phyloP scores from a whole-genome alignment of 2,888 invertebrate species.

The Copidosoma aretas region DNA sequence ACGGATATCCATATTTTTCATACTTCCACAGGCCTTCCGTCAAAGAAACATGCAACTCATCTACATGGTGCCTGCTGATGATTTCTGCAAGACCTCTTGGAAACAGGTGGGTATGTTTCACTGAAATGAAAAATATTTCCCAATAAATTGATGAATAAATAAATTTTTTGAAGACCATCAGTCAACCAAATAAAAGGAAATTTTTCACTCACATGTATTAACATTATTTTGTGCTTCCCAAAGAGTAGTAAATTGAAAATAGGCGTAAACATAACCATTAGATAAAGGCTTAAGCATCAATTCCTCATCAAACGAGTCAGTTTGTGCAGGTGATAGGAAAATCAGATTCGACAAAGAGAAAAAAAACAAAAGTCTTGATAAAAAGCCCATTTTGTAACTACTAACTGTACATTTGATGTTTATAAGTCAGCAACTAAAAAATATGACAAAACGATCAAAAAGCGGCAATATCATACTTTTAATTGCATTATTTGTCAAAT shows the following conservation, averaged over 20 bases:
- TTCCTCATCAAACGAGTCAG: slow-evolving; percentile 86
- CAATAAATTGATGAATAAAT: too few species aligned
- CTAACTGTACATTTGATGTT: not conserved
- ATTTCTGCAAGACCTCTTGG: slow-evolving; percentile 90
- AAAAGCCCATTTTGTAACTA: slow-evolving; percentile 22
- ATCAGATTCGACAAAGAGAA: slow-evolving; percentile 15
- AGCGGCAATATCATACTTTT: too few species aligned
- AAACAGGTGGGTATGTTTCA: slow-evolving; percentile 84
- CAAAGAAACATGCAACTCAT: slow-evolving; percentile 88
- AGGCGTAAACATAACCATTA: slow-evolving; percentile 84
- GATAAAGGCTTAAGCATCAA: slow-evolving; percentile 84
- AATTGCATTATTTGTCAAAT: too few species aligned
- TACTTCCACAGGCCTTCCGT: slow-evolving; percentile 95
- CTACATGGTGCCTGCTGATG: slow-evolving; percentile 80
- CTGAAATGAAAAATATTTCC: slow-evolving; percentile 61
- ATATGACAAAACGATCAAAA: too few species aligned
- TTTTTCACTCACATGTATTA: slow-evolving; percentile 28
- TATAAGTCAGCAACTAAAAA: too few species aligned
- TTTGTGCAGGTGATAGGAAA: slow-evolving; percentile 43
- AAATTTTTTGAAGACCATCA: not conserved
- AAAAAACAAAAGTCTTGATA: slow-evolving; percentile 17
- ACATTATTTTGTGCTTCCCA: slow-evolving; percentile 66
- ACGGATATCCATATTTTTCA: slow-evolving; percentile 93
- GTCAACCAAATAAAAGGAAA: not conserved
- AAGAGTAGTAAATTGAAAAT: slow-evolving; percentile 89